Base-by-base conservation (phyloP, 2,113 vertebrate genomes). In the Brachypteracias leptosomus region DNA sequence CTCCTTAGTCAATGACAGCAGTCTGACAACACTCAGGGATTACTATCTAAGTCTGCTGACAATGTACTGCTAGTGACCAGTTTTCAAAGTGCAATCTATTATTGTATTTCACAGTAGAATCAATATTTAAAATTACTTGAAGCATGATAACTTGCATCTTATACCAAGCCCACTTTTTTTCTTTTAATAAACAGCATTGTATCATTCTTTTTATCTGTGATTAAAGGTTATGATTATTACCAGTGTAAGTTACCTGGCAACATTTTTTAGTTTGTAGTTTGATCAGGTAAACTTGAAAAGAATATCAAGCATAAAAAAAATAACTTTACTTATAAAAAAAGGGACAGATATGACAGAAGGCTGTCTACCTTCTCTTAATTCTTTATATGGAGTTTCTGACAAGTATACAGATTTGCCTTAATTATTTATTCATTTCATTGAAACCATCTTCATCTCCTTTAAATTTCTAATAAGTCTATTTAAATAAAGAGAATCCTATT, bases 341-440 rank as follows among this genome's bases (percentile, higher is more conserved):
- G 90, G 21, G 92, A 97, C 92, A 97, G 96, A 85, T 91, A 93
- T 97, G 98, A 97, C 97, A 98, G 95, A 97, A 97, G 51, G 75
- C 96, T 98, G 97, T 97, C 97, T 98, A 55, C 82, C 31, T 86
- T 97, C 83, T 96, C 95, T 97, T 96, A 97, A 96, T 97, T 97
- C 97, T 98, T 98, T 97, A 97, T 97, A 97, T 76, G 77, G 88
- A 95, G 35, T 96, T 97, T 98, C 95, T 98, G 97, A 98, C 97
- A 98, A 97, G 97, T 97, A 91, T 96, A 98, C 94, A 98, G 97
- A 98, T 98, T 98, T 98, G 95, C 98, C 97, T 98, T 98, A 98
- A 98, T 98, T 98, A 98, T 98, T 98, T 98, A 98, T 98, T 98
- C 96, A 98, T 98, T 98, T 98, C 92, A 96, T 96, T 97, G 97